Evolutionary conservation across 2,888 invertebrate species (phyloP).

Genomic region (Perizoma flavofasciatum): DNA sequence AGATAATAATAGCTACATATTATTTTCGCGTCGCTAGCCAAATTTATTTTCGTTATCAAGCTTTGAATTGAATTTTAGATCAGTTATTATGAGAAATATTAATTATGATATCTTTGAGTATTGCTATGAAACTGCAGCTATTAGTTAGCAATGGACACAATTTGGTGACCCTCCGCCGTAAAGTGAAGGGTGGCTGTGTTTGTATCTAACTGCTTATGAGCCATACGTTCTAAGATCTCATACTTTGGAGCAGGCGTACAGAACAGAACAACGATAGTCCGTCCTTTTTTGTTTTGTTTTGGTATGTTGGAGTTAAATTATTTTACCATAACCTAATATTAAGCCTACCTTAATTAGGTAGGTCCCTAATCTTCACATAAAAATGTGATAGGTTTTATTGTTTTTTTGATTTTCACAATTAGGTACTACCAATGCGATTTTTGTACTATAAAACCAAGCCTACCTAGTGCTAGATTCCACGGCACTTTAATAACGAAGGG

Average conservation of each 20-base stretch:
- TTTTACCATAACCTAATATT: no score
- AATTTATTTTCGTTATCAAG: no score
- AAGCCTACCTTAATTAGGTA: no score
- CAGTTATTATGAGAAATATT: not conserved
- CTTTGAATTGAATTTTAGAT: not conserved
- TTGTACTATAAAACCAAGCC: no score
- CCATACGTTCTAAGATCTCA: conserved; percentile 10
- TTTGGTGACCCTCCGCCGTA: conserved; percentile 17
- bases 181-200: conserved; percentile 24
- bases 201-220: conserved; percentile 27
- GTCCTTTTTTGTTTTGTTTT: not conserved
- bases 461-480: no score
- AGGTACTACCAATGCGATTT: no score
- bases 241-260: conserved; percentile 22
- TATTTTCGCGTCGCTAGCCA: no score
- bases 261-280: not conserved
- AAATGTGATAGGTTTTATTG: no score
- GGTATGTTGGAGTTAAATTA: not conserved
- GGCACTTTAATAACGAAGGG: no score
- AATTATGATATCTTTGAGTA: not conserved
- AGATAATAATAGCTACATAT: no score
- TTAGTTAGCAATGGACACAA: conserved; percentile 18
- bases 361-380: no score
- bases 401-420: no score
- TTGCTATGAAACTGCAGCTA: conserved; percentile 19